Base-by-base conservation (phyloP, 23 tunicate species). In the Phallusia fumigata region DNA sequence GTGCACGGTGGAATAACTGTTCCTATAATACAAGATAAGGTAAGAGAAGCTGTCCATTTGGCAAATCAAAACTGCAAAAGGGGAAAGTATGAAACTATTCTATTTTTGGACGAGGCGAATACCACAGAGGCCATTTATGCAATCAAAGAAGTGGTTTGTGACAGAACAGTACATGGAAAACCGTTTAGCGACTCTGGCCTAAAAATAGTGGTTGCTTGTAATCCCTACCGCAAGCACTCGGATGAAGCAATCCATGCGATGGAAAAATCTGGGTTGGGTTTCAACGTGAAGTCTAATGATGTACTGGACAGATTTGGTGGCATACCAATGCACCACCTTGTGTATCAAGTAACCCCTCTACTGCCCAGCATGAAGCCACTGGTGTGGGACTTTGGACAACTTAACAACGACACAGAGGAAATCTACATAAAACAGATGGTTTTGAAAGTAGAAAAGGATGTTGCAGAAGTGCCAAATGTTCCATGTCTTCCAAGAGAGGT, bases 111-210 rank as follows among this genome's bases (percentile, higher is more conserved):
- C 81, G 90, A 87, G 82, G 90, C 90, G 0, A 87, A 87, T 52
- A 87, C 90, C 26, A 87, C 89, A 32, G 81, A 58, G 32, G 85
- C 90, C 36, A 87, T 87, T 30, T 87, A 87, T 82, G 90, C 90
- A 24, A 81, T 87, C 76, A 87, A 87, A 76, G 90, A 87, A 87
- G 81, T 87, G 31, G 85, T 87, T 32, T 87, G 90, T 87, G 90
- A 87, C 52, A 36, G 32, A 49, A 82, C 86, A 12, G 81, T 87
- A 0, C 80, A 82, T 74, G 90, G 90, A 26, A 75, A 76, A 36
- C 24, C 81, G 31, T 87, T 87, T 53, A 15, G 49, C 22, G 81
- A 82, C 32, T n/a, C 90, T 31, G 81, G 84, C 33, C 28, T 87
- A 30, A 85, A 75, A 53, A 87, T 87, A 24, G 86, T 87, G 19